Evolutionary conservation across 2,797 vertebrate species (phyloP).

Genomic region (Acipenser oxyrinchus): DNA sequence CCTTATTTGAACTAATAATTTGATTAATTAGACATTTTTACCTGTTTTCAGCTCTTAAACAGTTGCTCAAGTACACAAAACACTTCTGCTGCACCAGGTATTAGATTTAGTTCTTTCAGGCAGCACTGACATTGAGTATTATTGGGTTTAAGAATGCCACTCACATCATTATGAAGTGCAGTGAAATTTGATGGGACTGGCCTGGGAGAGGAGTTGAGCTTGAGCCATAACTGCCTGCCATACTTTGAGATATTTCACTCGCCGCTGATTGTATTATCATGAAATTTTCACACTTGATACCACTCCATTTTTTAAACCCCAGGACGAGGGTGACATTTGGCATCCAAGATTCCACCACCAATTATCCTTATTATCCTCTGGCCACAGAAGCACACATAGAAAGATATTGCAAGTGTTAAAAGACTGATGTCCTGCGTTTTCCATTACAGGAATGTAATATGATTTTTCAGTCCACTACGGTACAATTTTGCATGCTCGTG

Average conservation of each 20-base stretch:
- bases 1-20: too few species aligned
- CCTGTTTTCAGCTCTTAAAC: too few species aligned
- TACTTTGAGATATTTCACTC: constrained; percentile 23
- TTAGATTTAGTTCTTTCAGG: constrained; percentile 19
- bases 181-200: constrained; percentile 15
- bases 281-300: constrained; percentile 27
- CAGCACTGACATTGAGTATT: constrained; percentile 7
- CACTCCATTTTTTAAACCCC: constrained; percentile 26
- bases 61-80: too few species aligned
- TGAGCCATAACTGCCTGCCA: constrained; percentile 13
- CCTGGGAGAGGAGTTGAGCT: constrained; percentile 17
- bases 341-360: constrained; percentile 22
- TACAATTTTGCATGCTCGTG: too few species aligned
- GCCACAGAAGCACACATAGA: too few species aligned
- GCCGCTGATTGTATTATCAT: constrained; percentile 25
- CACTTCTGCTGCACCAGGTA: constrained; percentile 20
- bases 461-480: too few species aligned
- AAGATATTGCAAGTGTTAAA: too few species aligned
- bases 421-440: too few species aligned
- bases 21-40: too few species aligned
- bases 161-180: background rate
- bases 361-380: too few species aligned
- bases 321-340: constrained; percentile 22
- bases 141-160: constrained; percentile 21
- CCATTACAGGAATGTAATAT: too few species aligned